Evolutionary conservation across 2,888 invertebrate species (phyloP).

Genomic region (Diarsia brunnea): DNA sequence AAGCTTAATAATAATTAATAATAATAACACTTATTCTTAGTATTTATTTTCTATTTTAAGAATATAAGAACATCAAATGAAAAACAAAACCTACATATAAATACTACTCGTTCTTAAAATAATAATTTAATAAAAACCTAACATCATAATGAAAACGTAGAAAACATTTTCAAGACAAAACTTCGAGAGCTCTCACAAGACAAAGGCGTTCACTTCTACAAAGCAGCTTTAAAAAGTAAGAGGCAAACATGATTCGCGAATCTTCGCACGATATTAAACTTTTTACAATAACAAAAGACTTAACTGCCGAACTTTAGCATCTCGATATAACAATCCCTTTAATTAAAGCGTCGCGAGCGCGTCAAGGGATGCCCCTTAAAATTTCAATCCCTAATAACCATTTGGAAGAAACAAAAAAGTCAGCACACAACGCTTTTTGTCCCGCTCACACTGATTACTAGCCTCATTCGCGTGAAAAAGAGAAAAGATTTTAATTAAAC

Average conservation of each 20-base stretch:
- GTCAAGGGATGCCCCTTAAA: conserved; percentile 71
- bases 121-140: conserved; percentile 24
- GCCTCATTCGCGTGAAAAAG: conserved; percentile 64
- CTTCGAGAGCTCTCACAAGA: conserved; percentile 54
- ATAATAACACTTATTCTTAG: background rate
- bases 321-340: conserved; percentile 73
- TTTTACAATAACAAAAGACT: conserved; percentile 72
- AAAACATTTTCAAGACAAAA: conserved; percentile 52
- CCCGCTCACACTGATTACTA: conserved; percentile 66
- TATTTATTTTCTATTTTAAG: background rate
- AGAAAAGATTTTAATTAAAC: conserved; percentile 75
- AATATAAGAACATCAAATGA: background rate
- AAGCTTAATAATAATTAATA: background rate
- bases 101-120: background rate
- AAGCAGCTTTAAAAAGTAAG: conserved; percentile 65
- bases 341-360: conserved; percentile 73
- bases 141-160: conserved; percentile 26
- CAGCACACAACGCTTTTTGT: conserved; percentile 63
- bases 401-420: conserved; percentile 73
- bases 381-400: conserved; percentile 73
- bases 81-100: too few relatives aligned
- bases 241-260: conserved; percentile 65
- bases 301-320: conserved; percentile 69
- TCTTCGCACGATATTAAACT: conserved; percentile 72
- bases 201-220: conserved; percentile 59